Base-by-base conservation (phyloP, 92 coral and sea anemone genomes). In the Palythoa grandis region DNA sequence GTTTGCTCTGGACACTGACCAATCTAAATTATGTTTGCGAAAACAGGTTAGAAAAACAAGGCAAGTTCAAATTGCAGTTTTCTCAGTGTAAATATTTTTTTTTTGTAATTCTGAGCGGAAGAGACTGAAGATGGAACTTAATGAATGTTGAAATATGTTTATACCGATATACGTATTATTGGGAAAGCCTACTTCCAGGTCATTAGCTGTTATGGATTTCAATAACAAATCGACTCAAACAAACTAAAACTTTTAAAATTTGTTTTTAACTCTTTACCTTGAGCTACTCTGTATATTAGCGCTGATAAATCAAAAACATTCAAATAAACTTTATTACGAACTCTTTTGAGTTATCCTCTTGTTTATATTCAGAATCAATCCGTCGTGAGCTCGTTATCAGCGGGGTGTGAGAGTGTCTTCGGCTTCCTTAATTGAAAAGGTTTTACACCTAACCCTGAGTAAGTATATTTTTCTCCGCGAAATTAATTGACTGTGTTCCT, bases 401-500 rank as follows among this genome's bases (percentile, higher is more conserved):
- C 95, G 87, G 95, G 93, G 88, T 76, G 88, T 78, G 17, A 84
- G 78, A 61, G 83, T 48, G 61, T 84, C 53, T 92, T 83, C 73
- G 83, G 75, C 75, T 87, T 89, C 78, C 82, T 88, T 89, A 89
- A 94, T 92, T 94, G 91, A 92, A 87, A 88, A 90, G 85, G 88
- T 82, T 78, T 92, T 90, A 87, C 89, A 92, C 92, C 90, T 87
- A 57, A 70, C 79, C 80, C 85, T 83, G 77, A 78, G 56, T 88
- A 85, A 82, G 67, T 52, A 79, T 74, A 77, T 92, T 90, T 86
- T 88, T 85, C 91, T 84, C 83, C 72, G 63, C 88, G 65, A 77
- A 63, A 70, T 84, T 93, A 94, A 90, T 94, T 92, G 94, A 89
- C 91, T 76, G 84, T 90, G 90, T 88, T 89, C 89, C 89, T 87